These are phyloP conservation scores for Dynastes grantii DNA, from an alignment of 2,888 invertebrate species.

Conservation along the genomic window DNA sequence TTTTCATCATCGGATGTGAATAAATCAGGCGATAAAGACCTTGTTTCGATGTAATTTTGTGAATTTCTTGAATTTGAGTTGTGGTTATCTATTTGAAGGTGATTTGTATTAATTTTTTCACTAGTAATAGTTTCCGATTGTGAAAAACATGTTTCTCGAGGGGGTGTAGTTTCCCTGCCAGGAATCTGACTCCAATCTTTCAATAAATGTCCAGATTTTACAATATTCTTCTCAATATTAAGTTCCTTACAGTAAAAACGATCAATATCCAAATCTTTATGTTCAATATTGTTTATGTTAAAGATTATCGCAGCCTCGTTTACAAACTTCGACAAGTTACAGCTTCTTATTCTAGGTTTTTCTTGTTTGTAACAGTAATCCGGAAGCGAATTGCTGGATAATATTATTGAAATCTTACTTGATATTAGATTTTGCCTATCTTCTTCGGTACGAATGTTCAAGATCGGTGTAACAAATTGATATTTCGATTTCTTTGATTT, in stretches of 20 bases:
- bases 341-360: slow-evolving; percentile 53
- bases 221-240: slow-evolving; percentile 68
- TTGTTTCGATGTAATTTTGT: not conserved
- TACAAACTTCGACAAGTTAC: slow-evolving; percentile 52
- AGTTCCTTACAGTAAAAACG: slow-evolving; percentile 59
- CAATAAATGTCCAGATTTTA: slow-evolving; percentile 72
- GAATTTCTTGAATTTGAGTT: not conserved
- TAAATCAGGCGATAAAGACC: slow-evolving; percentile 64
- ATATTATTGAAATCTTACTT: slow-evolving; percentile 64
- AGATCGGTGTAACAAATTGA: slow-evolving; percentile 65
- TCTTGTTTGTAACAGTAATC: slow-evolving; percentile 7
- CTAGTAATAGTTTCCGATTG: not conserved
- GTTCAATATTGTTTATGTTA: slow-evolving; percentile 52
- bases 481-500: slow-evolving; percentile 63
- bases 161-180: slow-evolving; percentile 76
- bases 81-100: too few species aligned
- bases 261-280: slow-evolving; percentile 51
- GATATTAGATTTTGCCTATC: slow-evolving; percentile 64
- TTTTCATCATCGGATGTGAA: slow-evolving; percentile 63
- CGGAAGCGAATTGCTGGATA: slow-evolving; percentile 54
- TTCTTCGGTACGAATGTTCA: slow-evolving; percentile 64
- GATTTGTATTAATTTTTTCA: not conserved
- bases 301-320: slow-evolving; percentile 50
- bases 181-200: slow-evolving; percentile 77
- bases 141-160: slow-evolving; percentile 47